Base-by-base conservation (phyloP, 2,113 vertebrate genomes). In the Tursiops truncatus region DNA sequence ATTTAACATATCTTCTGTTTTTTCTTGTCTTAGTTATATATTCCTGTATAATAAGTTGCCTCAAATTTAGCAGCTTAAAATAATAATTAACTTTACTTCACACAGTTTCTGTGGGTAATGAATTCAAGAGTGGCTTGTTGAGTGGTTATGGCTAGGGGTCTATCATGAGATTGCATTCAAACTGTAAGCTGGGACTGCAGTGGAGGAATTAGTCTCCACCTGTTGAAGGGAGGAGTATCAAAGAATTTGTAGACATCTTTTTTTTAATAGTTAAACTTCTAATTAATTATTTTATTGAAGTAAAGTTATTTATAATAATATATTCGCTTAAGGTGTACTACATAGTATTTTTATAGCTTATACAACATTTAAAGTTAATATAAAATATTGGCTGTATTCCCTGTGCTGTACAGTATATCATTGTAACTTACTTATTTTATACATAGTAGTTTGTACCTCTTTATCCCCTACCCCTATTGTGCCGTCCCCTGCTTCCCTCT, bases 51-150 rank as follows among this genome's bases (percentile, higher is more conserved):
- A 33, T 36, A 18, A 50, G 58, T 89, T 92, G 71, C 44, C 56
- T 96, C 25, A 60, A 73, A 84, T 38, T 50, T 77, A 93, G 71
- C 44, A 93, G 44, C 71, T 60, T 94, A 62, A 90, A 70, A 58
- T 13, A 68, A 31, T 83, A 79, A 82, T 74, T 77, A 81, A 56
- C 28, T 47, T 76, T 58, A 38, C 38, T 26, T 76, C 15, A 53
- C 76, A 70, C 33, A 70, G 23, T 44, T 96, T 63, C 36, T 82
- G 12, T 88, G 25, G 44, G 26, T 63, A 41, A 89, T 44, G 20
- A 84, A 70, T 84, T 91, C 17, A 95, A 13, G 44, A 62, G 11
- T 76, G 23, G 38, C 36, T 50, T 82, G 36, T 31, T 70, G 10
- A 70, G 53, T 62, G 26, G 3, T 62, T 41, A n/a, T 62, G 31